A percentile compares a stretch with the other conserved stretches of the same genome.
Evolutionary conservation across 2,888 invertebrate genomes (phyloP).

Genomic region (Hedychridium roseum): DNA sequence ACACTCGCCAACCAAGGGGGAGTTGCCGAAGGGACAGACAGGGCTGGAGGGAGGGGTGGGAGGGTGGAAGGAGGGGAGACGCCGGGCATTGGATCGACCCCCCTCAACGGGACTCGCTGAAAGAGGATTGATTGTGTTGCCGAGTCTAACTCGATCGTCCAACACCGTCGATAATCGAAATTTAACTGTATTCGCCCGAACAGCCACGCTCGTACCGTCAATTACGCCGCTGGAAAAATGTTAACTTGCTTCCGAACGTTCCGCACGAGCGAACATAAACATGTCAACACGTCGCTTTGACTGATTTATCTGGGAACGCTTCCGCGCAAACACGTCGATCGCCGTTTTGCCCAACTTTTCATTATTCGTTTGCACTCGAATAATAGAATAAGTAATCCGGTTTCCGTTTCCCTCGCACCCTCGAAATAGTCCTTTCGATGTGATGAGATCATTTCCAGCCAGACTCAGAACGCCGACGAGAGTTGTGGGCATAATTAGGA

Average conservation of each 20-base stretch:
- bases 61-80: not conserved
- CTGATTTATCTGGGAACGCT: not conserved
- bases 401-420: too few species aligned
- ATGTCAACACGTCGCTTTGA: not conserved
- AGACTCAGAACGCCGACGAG: too few species aligned
- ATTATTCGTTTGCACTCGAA: too few species aligned
- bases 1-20: too few species aligned
- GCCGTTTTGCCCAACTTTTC: too few species aligned
- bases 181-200: constrained; percentile 34
- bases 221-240: constrained; percentile 36
- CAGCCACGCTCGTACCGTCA: constrained; percentile 28
- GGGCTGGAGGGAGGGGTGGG: not conserved
- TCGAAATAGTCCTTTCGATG: too few species aligned
- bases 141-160: constrained; percentile 13
- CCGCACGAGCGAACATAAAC: too few species aligned
- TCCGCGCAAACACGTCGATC: too few species aligned
- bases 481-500: too few species aligned
- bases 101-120: constrained; percentile 35
- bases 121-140: constrained; percentile 45
- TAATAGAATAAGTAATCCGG: too few species aligned
- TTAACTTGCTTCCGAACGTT: too few species aligned
- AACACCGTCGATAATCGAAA: constrained; percentile 40
- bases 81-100: constrained; percentile 24
- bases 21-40: constrained; percentile 7
- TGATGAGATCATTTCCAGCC: too few species aligned